Evolutionary conservation across 2,797 vertebrate genomes (phyloP).

Genomic region (Pelochelys cantorii): DNA sequence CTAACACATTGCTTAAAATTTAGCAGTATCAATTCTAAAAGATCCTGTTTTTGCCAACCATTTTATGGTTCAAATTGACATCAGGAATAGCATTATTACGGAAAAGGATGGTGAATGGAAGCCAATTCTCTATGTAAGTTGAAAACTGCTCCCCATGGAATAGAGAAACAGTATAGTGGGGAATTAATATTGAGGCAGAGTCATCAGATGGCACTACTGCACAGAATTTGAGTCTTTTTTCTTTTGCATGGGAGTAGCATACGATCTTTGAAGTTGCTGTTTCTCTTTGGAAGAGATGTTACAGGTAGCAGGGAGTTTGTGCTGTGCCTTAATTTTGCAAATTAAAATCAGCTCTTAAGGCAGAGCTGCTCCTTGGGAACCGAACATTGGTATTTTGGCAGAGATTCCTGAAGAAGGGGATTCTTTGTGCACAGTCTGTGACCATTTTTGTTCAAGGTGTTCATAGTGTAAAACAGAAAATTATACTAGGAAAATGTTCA

Average conservation of each 20-base stretch:
- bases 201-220: slow-evolving; percentile 73
- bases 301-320: not conserved
- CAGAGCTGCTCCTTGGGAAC: not conserved
- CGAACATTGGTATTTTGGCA: fast-evolving
- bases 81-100: not conserved
- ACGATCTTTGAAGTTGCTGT: fast-evolving
- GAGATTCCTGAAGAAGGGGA: fast-evolving
- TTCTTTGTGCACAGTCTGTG: fast-evolving
- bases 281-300: not conserved
- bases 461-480: not conserved
- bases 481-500: fast-evolving
- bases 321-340: not conserved
- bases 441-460: not conserved
- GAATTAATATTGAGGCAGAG: slow-evolving; percentile 20
- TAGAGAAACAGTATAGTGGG: slow-evolving; percentile 55
- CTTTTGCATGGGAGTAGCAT: fast-evolving
- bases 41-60: not conserved
- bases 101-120: not conserved
- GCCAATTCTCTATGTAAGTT: not conserved
- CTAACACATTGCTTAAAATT: not conserved
- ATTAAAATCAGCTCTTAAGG: not conserved
- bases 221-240: slow-evolving; percentile 37
- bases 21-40: not conserved
- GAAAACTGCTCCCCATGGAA: not conserved
- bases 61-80: not conserved